phyloP scores from a whole-genome alignment of 2,888 invertebrate genomes.

The Amphipyra tragopoginis region DNA sequence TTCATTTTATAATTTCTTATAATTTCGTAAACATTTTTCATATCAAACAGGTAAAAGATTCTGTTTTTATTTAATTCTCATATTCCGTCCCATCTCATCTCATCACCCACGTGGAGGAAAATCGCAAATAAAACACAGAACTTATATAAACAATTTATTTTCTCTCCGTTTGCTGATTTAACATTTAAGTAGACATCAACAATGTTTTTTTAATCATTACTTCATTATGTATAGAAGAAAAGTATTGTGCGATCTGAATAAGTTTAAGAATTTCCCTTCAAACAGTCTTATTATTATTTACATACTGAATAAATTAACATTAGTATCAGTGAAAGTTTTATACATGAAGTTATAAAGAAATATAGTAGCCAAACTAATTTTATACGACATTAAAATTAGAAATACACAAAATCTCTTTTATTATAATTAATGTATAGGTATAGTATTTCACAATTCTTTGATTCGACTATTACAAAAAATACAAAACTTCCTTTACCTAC shows the following conservation, averaged over 20 bases:
- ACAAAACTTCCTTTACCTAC: constrained; percentile 65
- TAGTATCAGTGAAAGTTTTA: constrained; percentile 41
- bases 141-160: constrained; percentile 75
- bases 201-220: constrained; percentile 67
- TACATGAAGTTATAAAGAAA: constrained; percentile 40
- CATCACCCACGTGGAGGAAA: neutral
- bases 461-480: constrained; percentile 72
- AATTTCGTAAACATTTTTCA: too few relatives aligned
- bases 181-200: constrained; percentile 79
- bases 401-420: constrained; percentile 30
- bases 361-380: constrained; percentile 32
- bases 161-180: constrained; percentile 69
- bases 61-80: neutral
- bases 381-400: constrained; percentile 41
- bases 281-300: constrained; percentile 80
- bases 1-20: too few relatives aligned
- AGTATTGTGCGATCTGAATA: constrained; percentile 82
- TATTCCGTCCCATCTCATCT: neutral
- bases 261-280: constrained; percentile 70
- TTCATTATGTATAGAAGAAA: constrained; percentile 73
- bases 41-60: too few relatives aligned
- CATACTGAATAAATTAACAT: constrained; percentile 56
- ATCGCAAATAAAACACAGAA: constrained; percentile 54
- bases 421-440: constrained; percentile 26
- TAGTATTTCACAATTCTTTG: constrained; percentile 35